These are phyloP conservation scores for Semnornis frantzii DNA, from an alignment of 2,113 vertebrate species.

Conservation along the genomic window DNA sequence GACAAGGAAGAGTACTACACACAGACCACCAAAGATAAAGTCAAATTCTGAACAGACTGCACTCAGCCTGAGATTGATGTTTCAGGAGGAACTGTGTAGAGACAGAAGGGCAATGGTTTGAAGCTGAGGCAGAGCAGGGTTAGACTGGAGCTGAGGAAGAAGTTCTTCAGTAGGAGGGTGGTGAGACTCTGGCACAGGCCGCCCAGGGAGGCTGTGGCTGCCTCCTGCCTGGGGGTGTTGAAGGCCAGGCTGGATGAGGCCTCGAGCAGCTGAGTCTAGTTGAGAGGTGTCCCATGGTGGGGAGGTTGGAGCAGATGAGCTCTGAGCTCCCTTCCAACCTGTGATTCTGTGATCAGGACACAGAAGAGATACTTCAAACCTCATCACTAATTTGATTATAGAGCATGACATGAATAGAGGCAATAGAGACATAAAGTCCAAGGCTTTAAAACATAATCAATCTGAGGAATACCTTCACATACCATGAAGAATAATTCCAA, in stretches of 20 bases:
- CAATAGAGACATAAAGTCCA: background rate
- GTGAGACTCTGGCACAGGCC: no score
- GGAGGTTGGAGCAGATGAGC: no score
- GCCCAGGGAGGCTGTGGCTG: no score
- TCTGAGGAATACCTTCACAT: background rate
- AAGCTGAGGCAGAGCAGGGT: no score
- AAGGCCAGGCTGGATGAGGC: no score
- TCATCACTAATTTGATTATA: background rate
- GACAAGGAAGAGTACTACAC: background rate
- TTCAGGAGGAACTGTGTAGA: background rate
- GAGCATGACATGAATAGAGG: background rate
- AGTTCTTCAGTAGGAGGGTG: no score
- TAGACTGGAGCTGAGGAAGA: no score
- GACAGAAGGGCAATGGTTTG: no score
- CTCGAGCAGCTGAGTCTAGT: no score
- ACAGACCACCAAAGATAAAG: background rate
- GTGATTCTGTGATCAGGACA: background rate
- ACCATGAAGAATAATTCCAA: background rate
- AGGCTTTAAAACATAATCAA: background rate
- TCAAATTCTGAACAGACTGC: background rate
- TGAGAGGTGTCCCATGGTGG: no score
- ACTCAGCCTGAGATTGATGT: background rate
- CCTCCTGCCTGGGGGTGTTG: no score
- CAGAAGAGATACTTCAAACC: background rate
- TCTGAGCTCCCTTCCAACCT: no score